phyloP scores from a whole-genome alignment of 2,888 invertebrate genomes.

The Atethmia centrago region DNA sequence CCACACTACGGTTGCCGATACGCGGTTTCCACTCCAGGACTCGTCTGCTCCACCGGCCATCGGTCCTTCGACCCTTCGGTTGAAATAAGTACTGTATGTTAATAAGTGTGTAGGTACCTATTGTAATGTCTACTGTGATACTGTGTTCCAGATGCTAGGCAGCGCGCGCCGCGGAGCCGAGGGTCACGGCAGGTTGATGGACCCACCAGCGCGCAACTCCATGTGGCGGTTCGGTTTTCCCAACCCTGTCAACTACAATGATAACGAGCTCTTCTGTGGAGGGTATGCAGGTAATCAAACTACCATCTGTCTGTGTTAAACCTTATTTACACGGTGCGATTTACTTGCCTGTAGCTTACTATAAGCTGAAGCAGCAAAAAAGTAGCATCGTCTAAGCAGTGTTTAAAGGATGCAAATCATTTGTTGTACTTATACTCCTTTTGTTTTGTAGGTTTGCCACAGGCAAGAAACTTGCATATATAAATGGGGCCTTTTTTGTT shows the following conservation, averaged over 20 bases:
- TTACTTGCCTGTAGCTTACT: not conserved
- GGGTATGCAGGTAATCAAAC: constrained; percentile 94
- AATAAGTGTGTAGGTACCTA: no score
- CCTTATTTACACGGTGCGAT: not conserved
- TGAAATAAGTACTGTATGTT: no score
- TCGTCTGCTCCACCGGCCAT: no score
- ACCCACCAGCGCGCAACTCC: constrained; percentile 97
- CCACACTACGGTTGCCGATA: no score
- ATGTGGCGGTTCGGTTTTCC: constrained; percentile 99
- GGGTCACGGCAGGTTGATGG: constrained; percentile 97
- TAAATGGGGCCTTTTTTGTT: no score
- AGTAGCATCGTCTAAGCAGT: not conserved
- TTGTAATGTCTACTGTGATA: not conserved
- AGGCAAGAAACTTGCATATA: not conserved
- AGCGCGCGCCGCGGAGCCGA: constrained; percentile 88
- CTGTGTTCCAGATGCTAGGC: constrained; percentile 82
- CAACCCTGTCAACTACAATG: constrained; percentile 98
- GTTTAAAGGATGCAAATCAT: no score
- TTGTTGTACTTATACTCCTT: no score
- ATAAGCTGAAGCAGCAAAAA: not conserved
- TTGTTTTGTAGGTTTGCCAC: not conserved
- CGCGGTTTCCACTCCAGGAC: no score
- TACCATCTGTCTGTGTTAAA: no score
- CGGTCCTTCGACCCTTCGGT: no score
- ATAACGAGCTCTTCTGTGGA: constrained; percentile 98